These are phyloP conservation scores for Scolanthus callimorphus DNA, from an alignment of 92 coral and sea anemone genomes.

Conservation along the genomic window DNA sequence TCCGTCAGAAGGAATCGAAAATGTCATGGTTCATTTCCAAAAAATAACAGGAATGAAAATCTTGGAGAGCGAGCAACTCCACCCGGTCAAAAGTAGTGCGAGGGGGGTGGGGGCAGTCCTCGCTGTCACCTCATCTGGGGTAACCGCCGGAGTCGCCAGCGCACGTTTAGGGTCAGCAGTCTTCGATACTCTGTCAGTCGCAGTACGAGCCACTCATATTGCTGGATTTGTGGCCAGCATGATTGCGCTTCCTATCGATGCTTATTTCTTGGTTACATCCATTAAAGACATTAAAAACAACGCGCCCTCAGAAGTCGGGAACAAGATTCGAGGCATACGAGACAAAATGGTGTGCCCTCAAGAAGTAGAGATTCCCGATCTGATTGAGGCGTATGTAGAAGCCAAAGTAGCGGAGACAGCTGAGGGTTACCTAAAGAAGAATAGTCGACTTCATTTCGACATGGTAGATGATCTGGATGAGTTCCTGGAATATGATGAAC, in stretches of 20 bases:
- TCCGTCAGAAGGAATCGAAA: slow-evolving; percentile 15
- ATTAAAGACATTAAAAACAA: slow-evolving; percentile 31
- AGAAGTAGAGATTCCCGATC: slow-evolving; percentile 23
- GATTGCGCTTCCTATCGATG: slow-evolving; percentile 47
- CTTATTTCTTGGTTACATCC: slow-evolving; percentile 56
- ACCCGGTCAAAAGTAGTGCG: slow-evolving; percentile 49
- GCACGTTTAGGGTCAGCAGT: slow-evolving; percentile 50
- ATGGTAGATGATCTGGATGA: slow-evolving; percentile 21
- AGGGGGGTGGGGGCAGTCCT: slow-evolving; percentile 56
- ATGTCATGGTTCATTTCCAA: slow-evolving; percentile 39
- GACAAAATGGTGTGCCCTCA: slow-evolving; percentile 47
- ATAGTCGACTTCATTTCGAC: slow-evolving; percentile 4
- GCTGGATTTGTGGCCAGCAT: slow-evolving; percentile 57
- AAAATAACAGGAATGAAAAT: slow-evolving; percentile 41
- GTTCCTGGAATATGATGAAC: slow-evolving; percentile 10
- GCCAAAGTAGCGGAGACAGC: slow-evolving; percentile 48
- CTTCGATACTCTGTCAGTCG: slow-evolving; percentile 49
- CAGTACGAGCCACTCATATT: slow-evolving; percentile 49
- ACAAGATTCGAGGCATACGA: slow-evolving; percentile 35
- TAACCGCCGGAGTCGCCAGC: slow-evolving; percentile 59
- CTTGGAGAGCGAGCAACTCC: slow-evolving; percentile 35
- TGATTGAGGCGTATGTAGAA: slow-evolving; percentile 35
- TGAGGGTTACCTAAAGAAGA: neutral
- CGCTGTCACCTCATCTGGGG: slow-evolving; percentile 41
- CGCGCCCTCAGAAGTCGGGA: slow-evolving; percentile 48